Base-by-base conservation (phyloP, 1,140 invertebrate genomes). In the Microvelia longipes region DNA sequence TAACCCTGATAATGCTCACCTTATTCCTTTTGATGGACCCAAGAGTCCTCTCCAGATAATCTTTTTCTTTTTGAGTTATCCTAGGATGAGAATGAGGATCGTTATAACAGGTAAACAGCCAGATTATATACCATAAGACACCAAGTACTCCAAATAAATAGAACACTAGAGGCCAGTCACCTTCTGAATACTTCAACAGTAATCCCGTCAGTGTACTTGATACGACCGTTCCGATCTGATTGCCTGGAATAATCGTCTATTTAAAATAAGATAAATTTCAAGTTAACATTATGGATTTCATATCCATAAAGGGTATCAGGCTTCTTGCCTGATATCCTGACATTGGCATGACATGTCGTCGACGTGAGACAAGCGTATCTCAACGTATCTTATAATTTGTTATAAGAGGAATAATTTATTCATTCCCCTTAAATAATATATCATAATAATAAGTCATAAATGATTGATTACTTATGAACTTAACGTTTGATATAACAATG, bases 11-110 rank as follows among this genome's bases (percentile, higher is more conserved):
- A n/a, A n/a, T n/a, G n/a, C n/a, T 26, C 5, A 76, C 74, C 67
- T 76, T 71, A 62, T 71, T 75, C 60, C 71, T 74, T 15, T 73
- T 74, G 2, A 74, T 50, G 29, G 72, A 70, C 29, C 75, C 74
- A 2, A 76, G 50, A 26, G 69, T 71, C 24, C 72, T 71, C 14
- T 68, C 61, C 2, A 96, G 84, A 77, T 88, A 94, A 30, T 87
- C 83, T 65, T 84, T 84, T 79, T 97, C 94, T 61, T 85, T 80
- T 62, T 89, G 85, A 28, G 86, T 88, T 75, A 96, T 96, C 70
- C 87, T 87, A 1, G 91, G 91, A 84, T 96, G 92, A 29, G 85
- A 81, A 19, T 83, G 83, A 2, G 94, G 94, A 72, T 88, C 85
- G 72, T 85, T 89, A 79, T 88, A 90, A 78, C 88, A 90, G 15